A percentile compares a stretch with the other conserved stretches of the same genome.
Conservation (phyloP, 2,797 vertebrate species). For the Onychomys torridus region DNA sequence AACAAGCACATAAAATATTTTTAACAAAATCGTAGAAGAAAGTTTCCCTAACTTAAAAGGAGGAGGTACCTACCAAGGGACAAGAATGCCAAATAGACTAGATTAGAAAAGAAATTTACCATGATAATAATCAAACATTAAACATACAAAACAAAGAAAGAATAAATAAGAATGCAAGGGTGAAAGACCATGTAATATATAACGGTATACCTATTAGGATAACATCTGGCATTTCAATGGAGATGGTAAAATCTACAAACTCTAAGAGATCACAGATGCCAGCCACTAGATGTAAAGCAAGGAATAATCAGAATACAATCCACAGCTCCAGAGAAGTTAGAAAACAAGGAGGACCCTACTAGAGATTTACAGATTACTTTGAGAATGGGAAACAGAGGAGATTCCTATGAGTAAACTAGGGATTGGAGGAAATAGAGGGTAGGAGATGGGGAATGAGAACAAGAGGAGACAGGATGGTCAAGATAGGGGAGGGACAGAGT, state of each 20-base stretch:
- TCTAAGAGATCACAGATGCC: neutral
- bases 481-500: too few species aligned
- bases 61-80: neutral
- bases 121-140: neutral
- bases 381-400: too few species aligned
- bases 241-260: neutral
- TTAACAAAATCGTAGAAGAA: neutral
- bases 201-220: neutral
- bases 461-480: too few species aligned
- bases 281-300: too few species aligned
- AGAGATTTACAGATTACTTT: too few species aligned
- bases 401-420: too few species aligned
- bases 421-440: too few species aligned
- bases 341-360: too few species aligned
- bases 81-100: neutral
- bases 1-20: neutral
- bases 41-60: neutral
- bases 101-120: neutral
- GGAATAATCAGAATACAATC: too few species aligned
- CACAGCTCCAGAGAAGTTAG: too few species aligned
- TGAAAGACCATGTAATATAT: neutral
- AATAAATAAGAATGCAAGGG: neutral
- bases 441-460: too few species aligned
- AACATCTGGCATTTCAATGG: neutral
- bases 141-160: neutral